Conservation (phyloP, 1,140 invertebrate genomes). For the Galendromus occidentalis region DNA sequence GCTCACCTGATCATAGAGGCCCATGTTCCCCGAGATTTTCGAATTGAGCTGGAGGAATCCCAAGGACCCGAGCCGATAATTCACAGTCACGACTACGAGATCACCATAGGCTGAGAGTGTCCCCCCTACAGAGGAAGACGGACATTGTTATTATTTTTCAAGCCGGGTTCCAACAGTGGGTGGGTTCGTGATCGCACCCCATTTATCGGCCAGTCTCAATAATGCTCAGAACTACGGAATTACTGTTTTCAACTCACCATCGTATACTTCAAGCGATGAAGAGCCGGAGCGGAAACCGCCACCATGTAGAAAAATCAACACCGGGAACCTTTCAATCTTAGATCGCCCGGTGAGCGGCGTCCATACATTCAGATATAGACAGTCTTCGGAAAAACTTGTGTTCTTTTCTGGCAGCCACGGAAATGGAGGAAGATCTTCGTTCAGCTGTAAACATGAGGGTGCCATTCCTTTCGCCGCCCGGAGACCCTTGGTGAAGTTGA, state of each 20-base stretch:
- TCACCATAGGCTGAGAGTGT: neutral
- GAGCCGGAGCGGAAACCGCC: constrained; percentile 44
- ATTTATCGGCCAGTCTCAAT: too few species aligned
- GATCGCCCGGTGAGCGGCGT: constrained; percentile 35
- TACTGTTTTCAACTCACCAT: constrained; percentile 25
- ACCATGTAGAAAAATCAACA: constrained; percentile 57
- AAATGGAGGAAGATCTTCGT: neutral
- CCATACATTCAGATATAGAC: constrained; percentile 79
- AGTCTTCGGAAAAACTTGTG: constrained; percentile 45
- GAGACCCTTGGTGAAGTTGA: neutral
- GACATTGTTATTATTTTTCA: neutral
- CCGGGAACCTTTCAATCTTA: constrained; percentile 32
- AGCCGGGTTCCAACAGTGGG: too few species aligned
- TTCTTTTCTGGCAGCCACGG: neutral
- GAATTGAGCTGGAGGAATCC: constrained; percentile 3
- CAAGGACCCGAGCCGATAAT: neutral
- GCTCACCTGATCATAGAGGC: constrained; percentile 3
- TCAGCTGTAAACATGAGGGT: neutral
- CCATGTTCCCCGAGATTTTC: constrained; percentile 6
- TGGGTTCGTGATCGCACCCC: too few species aligned
- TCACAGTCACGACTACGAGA: neutral
- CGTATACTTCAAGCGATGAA: constrained; percentile 34
- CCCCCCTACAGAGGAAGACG: neutral
- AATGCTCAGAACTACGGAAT: too few species aligned
- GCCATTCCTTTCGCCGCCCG: neutral